phyloP scores from a whole-genome alignment of 1,140 invertebrate species.

The Leptopilina clavipes region DNA sequence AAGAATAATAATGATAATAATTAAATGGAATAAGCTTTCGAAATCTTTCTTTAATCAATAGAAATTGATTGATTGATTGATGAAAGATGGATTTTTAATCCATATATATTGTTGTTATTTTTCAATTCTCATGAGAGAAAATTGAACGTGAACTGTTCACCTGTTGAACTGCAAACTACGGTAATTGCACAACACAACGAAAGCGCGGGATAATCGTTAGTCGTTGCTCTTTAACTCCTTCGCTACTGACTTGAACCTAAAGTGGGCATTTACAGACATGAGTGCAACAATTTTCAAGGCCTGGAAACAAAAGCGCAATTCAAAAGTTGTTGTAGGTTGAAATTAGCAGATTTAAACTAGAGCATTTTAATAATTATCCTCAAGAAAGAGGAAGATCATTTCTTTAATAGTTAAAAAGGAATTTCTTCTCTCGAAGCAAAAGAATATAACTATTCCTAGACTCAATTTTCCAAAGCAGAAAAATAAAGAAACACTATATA shows the following conservation, averaged over 20 bases:
- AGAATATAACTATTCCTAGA: conserved; percentile 3
- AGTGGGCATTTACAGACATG: conserved; percentile 35
- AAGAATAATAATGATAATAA: no score
- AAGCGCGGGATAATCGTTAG: conserved; percentile 28
- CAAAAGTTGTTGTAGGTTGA: conserved; percentile 1
- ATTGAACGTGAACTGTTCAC: conserved; percentile 27
- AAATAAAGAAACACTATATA: not conserved
- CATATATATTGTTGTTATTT: conserved; percentile 24
- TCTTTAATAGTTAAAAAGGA: conserved; percentile 22
- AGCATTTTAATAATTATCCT: conserved; percentile 26
- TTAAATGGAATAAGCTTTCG: no score
- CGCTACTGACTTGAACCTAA: conserved; percentile 31
- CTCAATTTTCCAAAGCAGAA: not conserved
- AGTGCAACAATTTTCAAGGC: conserved; percentile 6
- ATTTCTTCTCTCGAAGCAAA: not conserved
- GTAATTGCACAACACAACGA: conserved; percentile 21
- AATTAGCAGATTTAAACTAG: conserved; percentile 20
- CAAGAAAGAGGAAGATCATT: not conserved
- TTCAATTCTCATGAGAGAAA: conserved; percentile 1
- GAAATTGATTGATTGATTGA: no score
- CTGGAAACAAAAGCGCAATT: conserved; percentile 16
- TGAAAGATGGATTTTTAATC: no score
- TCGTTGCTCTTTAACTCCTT: conserved; percentile 36
- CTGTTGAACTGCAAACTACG: conserved; percentile 26
- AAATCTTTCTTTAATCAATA: no score